phyloP scores from a whole-genome alignment of 2,113 vertebrate species.

The Smithornis capensis region DNA sequence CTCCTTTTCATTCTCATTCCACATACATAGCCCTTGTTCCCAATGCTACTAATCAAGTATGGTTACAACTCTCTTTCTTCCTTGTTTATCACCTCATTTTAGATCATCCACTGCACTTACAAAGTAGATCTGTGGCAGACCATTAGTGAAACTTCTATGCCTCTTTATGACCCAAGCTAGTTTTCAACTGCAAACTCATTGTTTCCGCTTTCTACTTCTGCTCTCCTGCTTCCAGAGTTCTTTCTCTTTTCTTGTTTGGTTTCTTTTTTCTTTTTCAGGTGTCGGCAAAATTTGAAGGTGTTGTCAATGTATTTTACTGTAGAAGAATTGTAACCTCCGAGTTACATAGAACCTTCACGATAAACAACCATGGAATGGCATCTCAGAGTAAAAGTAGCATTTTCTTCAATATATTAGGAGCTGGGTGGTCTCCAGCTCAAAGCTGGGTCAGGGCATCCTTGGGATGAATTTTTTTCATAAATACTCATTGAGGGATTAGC shows the following conservation, averaged over 20 bases:
- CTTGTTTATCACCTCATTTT: neutral
- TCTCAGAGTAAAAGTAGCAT: neutral
- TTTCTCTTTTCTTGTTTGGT: neutral
- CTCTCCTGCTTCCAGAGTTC: neutral
- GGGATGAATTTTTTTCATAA: neutral
- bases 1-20: neutral
- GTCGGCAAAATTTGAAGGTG: neutral
- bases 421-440: constrained; percentile 13
- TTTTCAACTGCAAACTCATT: neutral
- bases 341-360: neutral
- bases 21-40: neutral
- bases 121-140: neutral
- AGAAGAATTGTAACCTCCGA: neutral
- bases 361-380: neutral
- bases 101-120: neutral
- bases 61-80: neutral
- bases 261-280: neutral
- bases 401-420: neutral
- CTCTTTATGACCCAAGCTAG: neutral
- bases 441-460: neutral
- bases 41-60: neutral
- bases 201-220: neutral
- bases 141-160: neutral
- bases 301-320: neutral
- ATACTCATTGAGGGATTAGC: neutral